Evolutionary conservation across 2,797 vertebrate species (phyloP).

Genomic region (Novumbra hubbsi): DNA sequence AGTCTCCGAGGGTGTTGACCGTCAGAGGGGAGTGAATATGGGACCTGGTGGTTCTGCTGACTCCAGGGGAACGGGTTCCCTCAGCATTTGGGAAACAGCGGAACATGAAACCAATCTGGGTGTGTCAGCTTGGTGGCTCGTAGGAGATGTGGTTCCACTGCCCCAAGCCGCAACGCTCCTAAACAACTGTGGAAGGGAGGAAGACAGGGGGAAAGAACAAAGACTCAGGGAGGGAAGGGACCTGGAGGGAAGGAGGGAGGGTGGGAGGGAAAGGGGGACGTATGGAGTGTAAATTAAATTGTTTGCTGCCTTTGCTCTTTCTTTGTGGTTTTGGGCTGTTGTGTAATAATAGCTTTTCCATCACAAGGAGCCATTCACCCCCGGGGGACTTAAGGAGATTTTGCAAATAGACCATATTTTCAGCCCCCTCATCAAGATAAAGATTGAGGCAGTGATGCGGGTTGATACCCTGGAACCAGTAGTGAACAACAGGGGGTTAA

Average conservation of each 20-base stretch:
- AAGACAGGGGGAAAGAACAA: slow-evolving; percentile 3
- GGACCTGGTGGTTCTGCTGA: slow-evolving; percentile 51
- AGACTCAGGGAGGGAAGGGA: slow-evolving; percentile 14
- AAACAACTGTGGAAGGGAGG: slow-evolving; percentile 6
- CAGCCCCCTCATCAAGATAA: background rate
- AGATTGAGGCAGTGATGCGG: background rate
- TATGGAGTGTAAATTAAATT: slow-evolving; percentile 9
- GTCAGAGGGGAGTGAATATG: background rate
- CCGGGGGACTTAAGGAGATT: slow-evolving; percentile 1
- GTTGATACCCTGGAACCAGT: background rate
- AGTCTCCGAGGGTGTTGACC: background rate
- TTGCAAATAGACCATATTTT: background rate
- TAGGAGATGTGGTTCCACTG: slow-evolving; percentile 58
- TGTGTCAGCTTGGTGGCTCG: slow-evolving; percentile 34
- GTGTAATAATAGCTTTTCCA: slow-evolving; percentile 35
- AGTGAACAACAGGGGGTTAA: background rate
- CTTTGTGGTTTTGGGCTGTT: too few relatives aligned
- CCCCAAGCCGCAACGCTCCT: slow-evolving; percentile 37
- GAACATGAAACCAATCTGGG: slow-evolving; percentile 48
- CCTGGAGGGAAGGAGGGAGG: background rate
- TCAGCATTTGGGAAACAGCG: slow-evolving; percentile 53
- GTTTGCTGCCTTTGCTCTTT: slow-evolving; percentile 26
- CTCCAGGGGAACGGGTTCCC: slow-evolving; percentile 45
- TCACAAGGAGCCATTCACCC: background rate
- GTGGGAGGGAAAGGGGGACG: background rate